These are phyloP conservation scores for Tetheella fluctuosa DNA, from an alignment of 2,888 invertebrate species.

Conservation along the genomic window DNA sequence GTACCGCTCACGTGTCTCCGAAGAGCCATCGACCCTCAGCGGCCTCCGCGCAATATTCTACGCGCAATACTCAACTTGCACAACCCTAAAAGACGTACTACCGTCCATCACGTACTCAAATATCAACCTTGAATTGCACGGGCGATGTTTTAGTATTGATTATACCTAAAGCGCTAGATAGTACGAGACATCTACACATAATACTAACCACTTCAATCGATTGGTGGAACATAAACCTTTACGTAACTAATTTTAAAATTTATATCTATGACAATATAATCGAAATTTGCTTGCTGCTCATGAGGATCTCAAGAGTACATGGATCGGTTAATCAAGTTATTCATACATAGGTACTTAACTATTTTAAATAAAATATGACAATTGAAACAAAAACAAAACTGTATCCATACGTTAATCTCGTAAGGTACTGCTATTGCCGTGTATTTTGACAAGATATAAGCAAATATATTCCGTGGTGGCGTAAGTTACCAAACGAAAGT, in stretches of 20 bases:
- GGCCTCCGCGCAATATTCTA: slow-evolving; percentile 80
- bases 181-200: slow-evolving; percentile 21
- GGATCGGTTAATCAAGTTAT: not conserved
- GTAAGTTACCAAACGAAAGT: too few species aligned
- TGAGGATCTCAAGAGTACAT: not conserved
- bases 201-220: slow-evolving; percentile 52
- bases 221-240: slow-evolving; percentile 49
- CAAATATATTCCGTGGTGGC: too few species aligned
- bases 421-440: too few species aligned
- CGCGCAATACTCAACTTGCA: slow-evolving; percentile 62
- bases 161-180: not conserved
- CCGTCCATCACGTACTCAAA: slow-evolving; percentile 14
- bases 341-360: not conserved
- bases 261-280: slow-evolving; percentile 36
- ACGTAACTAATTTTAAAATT: slow-evolving; percentile 42
- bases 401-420: not conserved
- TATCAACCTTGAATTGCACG: slow-evolving; percentile 22
- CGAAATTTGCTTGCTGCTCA: slow-evolving; percentile 37
- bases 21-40: slow-evolving; percentile 80
- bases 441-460: too few species aligned
- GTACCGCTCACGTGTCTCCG: slow-evolving; percentile 80
- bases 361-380: not conserved
- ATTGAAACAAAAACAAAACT: not conserved
- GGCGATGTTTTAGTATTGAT: slow-evolving; percentile 10
- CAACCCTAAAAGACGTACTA: slow-evolving; percentile 40